A percentile compares a stretch with the other conserved stretches of the same genome.
phyloP scores from a whole-genome alignment of 2,888 invertebrate species.

The Peribatodes rhomboidaria region DNA sequence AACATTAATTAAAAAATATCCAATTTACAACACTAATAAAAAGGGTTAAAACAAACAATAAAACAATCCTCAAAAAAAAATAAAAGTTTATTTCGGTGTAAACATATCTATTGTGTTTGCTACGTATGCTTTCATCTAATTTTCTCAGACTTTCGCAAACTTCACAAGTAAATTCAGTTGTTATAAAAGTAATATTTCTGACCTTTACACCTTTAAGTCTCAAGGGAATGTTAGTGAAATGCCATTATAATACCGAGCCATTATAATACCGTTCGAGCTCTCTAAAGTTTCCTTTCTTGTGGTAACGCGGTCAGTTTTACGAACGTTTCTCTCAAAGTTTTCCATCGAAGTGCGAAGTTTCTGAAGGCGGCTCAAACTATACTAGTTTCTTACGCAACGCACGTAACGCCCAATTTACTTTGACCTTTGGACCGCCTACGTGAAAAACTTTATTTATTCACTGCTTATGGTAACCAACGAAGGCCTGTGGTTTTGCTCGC shows the following conservation, averaged over 20 bases:
- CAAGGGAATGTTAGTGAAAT: constrained; percentile 11
- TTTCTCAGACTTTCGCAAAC: too few relatives aligned
- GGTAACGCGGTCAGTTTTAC: constrained; percentile 34
- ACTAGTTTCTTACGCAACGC: constrained; percentile 20
- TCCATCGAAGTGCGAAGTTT: constrained; percentile 25
- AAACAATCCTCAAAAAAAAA: too few relatives aligned
- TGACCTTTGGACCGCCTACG: constrained; percentile 31
- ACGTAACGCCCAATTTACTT: constrained; percentile 28
- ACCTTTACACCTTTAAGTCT: not conserved
- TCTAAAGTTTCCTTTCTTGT: constrained; percentile 25
- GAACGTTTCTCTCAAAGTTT: constrained; percentile 27
- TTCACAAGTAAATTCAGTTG: too few relatives aligned
- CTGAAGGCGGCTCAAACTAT: constrained; percentile 21
- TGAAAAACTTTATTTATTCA: constrained; percentile 33
- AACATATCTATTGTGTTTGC: too few relatives aligned
- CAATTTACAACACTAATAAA: too few relatives aligned
- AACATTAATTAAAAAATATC: too few relatives aligned
- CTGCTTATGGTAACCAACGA: constrained; percentile 5
- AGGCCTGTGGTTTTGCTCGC: not conserved
- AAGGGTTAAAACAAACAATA: too few relatives aligned
- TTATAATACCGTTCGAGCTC: constrained; percentile 3
- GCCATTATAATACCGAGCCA: constrained; percentile 2
- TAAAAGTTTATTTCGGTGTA: too few relatives aligned
- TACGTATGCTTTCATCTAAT: too few relatives aligned
- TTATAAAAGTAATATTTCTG: not conserved